Base-by-base conservation (phyloP, 2,797 vertebrate species). In the Gambusia yucatana region DNA sequence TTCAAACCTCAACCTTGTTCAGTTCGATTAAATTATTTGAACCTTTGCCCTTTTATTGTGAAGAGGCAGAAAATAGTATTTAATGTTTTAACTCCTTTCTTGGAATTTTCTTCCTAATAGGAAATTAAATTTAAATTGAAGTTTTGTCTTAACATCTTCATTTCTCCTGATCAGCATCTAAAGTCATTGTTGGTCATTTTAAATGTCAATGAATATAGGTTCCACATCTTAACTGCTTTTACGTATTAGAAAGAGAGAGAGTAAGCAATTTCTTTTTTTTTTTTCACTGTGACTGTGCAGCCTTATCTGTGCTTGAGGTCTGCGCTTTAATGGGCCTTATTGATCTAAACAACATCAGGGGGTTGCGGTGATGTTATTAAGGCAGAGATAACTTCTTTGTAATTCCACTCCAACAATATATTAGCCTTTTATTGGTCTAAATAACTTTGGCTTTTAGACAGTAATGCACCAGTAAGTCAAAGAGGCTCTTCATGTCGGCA, bases 331-430 rank as follows among this genome's bases (percentile, higher is more conserved):
- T 95, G 95, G 94, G 92, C 86, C 95, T 95, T 96, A 96, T 96
- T 96, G 96, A 96, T 96, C 95, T 95, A 95, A 96, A 95, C 95
- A 95, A 95, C 95, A 96, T 96, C 95, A 95, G 91, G 88, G 88
- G 93, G 92, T 94, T 93, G 92, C 84, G 82, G 88, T 95, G 95
- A 96, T 96, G 94, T 96, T 95, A 95, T 96, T 96, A 95, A 95
- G 93, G 94, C 89, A 80, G 88, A 95, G 95, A 95, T 96, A 96
- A 96, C 95, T 95, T 96, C 93, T 93, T 91, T 94, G 95, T 95
- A 94, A 96, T 96, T 96, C 95, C 95, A 95, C 94, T 96, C 94
- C 92, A 93, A 95, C 95, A 94, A 96, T 93, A 94, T 95, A 95
- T 96, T 95, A 95, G 94, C 90, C 92, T 94, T 95, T 96, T 96